Evolutionary conservation across 2,888 invertebrate genomes (phyloP), one percentile per base, ranked within the genome.

Genomic region (Melanostoma scalare): DNA sequence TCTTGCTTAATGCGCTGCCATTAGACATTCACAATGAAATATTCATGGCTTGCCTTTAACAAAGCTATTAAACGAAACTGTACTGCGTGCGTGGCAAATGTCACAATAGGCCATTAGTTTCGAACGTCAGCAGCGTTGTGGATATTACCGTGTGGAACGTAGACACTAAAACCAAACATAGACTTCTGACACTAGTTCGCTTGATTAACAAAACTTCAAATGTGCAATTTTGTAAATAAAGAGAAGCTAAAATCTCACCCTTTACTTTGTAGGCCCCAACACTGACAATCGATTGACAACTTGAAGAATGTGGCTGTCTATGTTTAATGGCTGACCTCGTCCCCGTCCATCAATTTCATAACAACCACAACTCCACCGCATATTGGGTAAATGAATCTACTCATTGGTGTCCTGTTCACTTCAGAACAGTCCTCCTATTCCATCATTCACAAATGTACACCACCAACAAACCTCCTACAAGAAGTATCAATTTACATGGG

Each of bases 11-110:
- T 82, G 82, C 69, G 65, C 77, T 63, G 68, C 56, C 77, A 82
- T 82, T 77, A 82, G 68, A 67, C 77, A 73, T 48, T 78, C 68
- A 30, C 77, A 78, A 78, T 82, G 58, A 82, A 82, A 78, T 82
- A 82, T 82, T 82, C 82, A 82, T 78, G 63, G 56, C 73, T 68
- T 69, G 78, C 63, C 63, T 69, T 77, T 69, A 78, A 73, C 68
- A 73, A 69, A 82, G 82, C 77, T 69, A 73, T 82, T 82, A 82
- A 69, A 73, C 58, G 69, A 74, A 73, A 82, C 58, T 74, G 73
- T 74, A 74, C 73, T 68, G 78, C 65, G 77, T 82, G 73, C 78
- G 69, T 78, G 78, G 58, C 58, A 78, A 73, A 61, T 76, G 67
- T 67, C 77, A 20, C 52, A 76, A 71, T 42, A 82, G 63, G 60